Evolutionary conservation across 1,140 invertebrate species (phyloP).

Genomic region (Dinothrombium tinctorium): DNA sequence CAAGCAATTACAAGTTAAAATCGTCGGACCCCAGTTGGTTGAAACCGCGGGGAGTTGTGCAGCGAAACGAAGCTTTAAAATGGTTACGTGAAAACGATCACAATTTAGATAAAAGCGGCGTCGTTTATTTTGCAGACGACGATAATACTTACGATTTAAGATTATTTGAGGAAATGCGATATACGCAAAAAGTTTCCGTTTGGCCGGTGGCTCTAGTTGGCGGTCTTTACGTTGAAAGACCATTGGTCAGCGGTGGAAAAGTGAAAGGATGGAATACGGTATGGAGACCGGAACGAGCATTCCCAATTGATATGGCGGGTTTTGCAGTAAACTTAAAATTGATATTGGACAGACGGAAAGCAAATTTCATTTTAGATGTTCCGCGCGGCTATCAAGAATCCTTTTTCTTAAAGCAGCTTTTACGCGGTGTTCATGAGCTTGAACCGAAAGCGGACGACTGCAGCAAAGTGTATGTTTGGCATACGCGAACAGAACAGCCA

Average conservation of each 20-base stretch:
- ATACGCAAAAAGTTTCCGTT: constrained; percentile 63
- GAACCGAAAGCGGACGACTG: constrained; percentile 73
- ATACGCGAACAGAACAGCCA: constrained; percentile 72
- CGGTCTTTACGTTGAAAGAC: constrained; percentile 51
- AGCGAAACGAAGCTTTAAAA: constrained; percentile 63
- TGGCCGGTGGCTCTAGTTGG: constrained; percentile 94
- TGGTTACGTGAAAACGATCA: constrained; percentile 50
- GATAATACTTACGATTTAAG: constrained; percentile 82
- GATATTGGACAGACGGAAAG: constrained; percentile 45
- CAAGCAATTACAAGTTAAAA: constrained; percentile 37
- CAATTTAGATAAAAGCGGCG: constrained; percentile 34
- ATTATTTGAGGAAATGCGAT: constrained; percentile 69
- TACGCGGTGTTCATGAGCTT: constrained; percentile 47
- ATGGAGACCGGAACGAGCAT: constrained; percentile 67
- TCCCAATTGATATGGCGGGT: constrained; percentile 95
- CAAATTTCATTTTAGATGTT: constrained; percentile 54
- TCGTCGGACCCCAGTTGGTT: constrained; percentile 53
- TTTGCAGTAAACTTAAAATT: constrained; percentile 76
- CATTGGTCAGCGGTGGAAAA: constrained; percentile 36
- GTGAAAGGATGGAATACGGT: constrained; percentile 45
- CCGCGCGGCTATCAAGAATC: constrained; percentile 75
- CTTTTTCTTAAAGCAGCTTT: constrained; percentile 50
- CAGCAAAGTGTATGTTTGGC: constrained; percentile 84
- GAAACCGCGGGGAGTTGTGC: constrained; percentile 77
- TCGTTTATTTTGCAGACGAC: constrained; percentile 96